Conservation (phyloP, 2,797 vertebrate genomes). For the Leptatherina wallacei region DNA sequence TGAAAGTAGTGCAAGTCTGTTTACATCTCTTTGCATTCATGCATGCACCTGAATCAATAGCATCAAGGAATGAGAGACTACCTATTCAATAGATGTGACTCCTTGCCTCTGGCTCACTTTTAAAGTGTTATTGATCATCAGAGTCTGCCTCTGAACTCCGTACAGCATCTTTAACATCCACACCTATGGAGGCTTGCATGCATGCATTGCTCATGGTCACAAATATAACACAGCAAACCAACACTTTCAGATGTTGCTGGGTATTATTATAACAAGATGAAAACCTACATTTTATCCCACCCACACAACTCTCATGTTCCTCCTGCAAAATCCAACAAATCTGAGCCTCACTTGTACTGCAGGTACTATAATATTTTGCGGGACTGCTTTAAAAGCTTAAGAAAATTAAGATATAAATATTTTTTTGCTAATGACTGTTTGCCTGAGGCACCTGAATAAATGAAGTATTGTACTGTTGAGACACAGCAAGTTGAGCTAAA, state of each 20-base stretch:
- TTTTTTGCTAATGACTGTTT: slow-evolving; percentile 36
- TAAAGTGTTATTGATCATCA: slow-evolving; percentile 58
- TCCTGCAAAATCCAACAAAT: slow-evolving; percentile 28
- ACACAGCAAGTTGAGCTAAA: slow-evolving; percentile 50
- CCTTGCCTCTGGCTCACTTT: slow-evolving; percentile 33
- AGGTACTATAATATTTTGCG: slow-evolving; percentile 27
- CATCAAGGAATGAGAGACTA: slow-evolving; percentile 29
- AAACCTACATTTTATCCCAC: slow-evolving; percentile 25
- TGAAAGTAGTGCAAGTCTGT: slow-evolving; percentile 27
- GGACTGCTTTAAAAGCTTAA: slow-evolving; percentile 34
- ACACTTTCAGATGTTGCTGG: slow-evolving; percentile 8
- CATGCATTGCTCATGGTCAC: slow-evolving; percentile 3
- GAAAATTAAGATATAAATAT: neutral
- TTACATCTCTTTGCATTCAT: slow-evolving; percentile 45
- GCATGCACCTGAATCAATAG: slow-evolving; percentile 54
- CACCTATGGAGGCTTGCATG: slow-evolving; percentile 22
- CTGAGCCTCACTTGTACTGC: slow-evolving; percentile 10
- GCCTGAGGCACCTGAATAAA: slow-evolving; percentile 58
- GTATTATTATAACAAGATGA: slow-evolving; percentile 13
- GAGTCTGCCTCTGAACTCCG: slow-evolving; percentile 38
- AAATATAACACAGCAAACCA: slow-evolving; percentile 12
- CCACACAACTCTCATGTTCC: slow-evolving; percentile 17
- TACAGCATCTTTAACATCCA: slow-evolving; percentile 35
- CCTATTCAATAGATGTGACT: slow-evolving; percentile 30
- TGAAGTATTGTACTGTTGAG: slow-evolving; percentile 37